Evolutionary conservation across 1,140 invertebrate species (phyloP).

Genomic region (Hycleus cichorii): DNA sequence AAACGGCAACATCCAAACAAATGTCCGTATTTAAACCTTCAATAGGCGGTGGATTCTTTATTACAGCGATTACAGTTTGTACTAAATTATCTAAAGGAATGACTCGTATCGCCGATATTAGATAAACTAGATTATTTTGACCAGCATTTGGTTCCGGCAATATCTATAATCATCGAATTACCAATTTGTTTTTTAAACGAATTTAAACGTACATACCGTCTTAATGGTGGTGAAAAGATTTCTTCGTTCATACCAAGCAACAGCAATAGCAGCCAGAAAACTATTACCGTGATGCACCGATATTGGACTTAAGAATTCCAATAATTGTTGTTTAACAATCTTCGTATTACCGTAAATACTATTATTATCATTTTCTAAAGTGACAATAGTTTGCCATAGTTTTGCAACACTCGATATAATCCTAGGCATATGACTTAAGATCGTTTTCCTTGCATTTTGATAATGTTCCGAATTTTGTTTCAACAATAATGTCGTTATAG

Average conservation of each 20-base stretch:
- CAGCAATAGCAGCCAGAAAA: conserved; percentile 78
- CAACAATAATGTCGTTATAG: background rate
- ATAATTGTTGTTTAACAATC: conserved; percentile 67
- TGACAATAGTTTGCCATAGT: conserved; percentile 66
- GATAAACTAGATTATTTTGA: conserved; percentile 70
- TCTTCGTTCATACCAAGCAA: conserved; percentile 79
- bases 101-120: conserved; percentile 73
- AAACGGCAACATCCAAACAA: conserved; percentile 53
- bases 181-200: background rate
- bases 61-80: conserved; percentile 74
- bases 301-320: conserved; percentile 82
- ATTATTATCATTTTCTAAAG: conserved; percentile 41
- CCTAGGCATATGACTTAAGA: conserved; percentile 72
- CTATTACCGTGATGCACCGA: conserved; percentile 77
- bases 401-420: conserved; percentile 72
- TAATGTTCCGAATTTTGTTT: conserved; percentile 45
- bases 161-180: conserved; percentile 41
- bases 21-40: conserved; percentile 55
- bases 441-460: conserved; percentile 59
- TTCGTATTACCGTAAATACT: conserved; percentile 53
- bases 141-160: conserved; percentile 60
- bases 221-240: conserved; percentile 43
- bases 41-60: conserved; percentile 69
- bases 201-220: conserved; percentile 39
- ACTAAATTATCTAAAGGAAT: conserved; percentile 81